phyloP scores from a whole-genome alignment of 2,888 invertebrate genomes.

The Pristionchus fissidentatus region DNA sequence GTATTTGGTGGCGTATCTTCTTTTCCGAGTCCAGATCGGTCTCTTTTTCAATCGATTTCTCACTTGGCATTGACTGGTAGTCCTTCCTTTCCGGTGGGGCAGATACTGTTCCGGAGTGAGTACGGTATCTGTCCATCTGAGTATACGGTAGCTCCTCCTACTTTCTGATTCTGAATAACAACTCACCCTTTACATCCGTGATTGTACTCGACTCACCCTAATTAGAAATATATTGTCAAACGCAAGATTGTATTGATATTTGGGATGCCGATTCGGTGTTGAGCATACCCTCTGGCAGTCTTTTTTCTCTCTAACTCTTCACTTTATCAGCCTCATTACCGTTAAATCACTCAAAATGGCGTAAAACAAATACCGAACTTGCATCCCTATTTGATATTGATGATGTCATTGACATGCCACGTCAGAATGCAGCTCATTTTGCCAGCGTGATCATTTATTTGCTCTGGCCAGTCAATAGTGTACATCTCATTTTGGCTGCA shows the following conservation, averaged over 20 bases:
- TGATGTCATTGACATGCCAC: no score
- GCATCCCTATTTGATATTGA: no score
- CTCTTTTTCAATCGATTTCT: background rate
- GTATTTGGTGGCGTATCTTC: no score
- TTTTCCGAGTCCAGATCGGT: constrained; percentile 4
- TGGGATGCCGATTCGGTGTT: background rate
- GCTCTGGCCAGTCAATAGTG: no score
- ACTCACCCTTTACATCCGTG: constrained; percentile 24
- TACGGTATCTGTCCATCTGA: background rate
- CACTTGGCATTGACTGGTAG: background rate
- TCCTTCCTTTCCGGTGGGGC: background rate
- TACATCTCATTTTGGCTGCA: no score
- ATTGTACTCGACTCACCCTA: constrained; percentile 22
- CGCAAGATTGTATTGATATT: constrained; percentile 36
- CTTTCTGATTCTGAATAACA: background rate
- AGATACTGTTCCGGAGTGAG: background rate
- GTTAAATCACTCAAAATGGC: no score
- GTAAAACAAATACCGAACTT: no score
- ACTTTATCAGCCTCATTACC: no score
- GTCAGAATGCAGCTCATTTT: no score
- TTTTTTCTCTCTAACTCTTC: no score
- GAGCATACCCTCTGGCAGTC: background rate
- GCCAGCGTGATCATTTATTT: no score
- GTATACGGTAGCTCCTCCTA: background rate
- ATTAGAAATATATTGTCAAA: no score